A percentile compares a stretch with the other conserved stretches of the same genome.
phyloP scores from a whole-genome alignment of 2,113 vertebrate genomes.

The Psammodynastes pulverulentus region DNA sequence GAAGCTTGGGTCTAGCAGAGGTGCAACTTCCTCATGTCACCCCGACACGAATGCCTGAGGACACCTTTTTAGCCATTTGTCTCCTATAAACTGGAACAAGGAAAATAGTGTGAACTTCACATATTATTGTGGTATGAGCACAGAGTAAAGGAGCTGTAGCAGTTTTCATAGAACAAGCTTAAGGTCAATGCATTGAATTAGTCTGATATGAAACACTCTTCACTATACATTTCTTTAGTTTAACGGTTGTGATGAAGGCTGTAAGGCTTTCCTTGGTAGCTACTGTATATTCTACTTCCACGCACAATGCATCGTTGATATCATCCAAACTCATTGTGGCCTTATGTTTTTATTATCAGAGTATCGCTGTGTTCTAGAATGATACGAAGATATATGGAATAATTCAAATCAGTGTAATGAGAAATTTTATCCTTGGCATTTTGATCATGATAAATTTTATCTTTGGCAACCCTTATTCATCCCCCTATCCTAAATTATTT shows the following conservation, averaged over 20 bases:
- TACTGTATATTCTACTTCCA: background rate
- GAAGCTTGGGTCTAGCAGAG: background rate
- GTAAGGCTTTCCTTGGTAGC: background rate
- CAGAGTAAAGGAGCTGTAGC: background rate
- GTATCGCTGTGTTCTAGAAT: background rate
- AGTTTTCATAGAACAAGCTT: background rate
- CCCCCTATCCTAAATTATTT: background rate
- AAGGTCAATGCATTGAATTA: background rate
- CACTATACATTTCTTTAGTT: slow-evolving; percentile 43
- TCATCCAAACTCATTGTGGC: background rate
- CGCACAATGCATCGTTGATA: background rate
- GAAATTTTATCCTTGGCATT: background rate
- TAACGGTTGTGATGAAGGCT: slow-evolving; percentile 6
- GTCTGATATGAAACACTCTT: slow-evolving; percentile 12
- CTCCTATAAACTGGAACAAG: background rate
- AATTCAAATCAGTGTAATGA: background rate
- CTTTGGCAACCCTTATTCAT: background rate
- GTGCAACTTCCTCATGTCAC: no score
- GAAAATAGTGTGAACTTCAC: background rate
- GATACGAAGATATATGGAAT: background rate
- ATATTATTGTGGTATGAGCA: background rate
- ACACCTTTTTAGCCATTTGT: background rate
- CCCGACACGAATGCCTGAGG: background rate
- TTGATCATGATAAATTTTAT: background rate
- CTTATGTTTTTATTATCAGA: background rate